Evolutionary conservation across 2,797 vertebrate genomes (phyloP).

Genomic region (Steatocranus sp.): DNA sequence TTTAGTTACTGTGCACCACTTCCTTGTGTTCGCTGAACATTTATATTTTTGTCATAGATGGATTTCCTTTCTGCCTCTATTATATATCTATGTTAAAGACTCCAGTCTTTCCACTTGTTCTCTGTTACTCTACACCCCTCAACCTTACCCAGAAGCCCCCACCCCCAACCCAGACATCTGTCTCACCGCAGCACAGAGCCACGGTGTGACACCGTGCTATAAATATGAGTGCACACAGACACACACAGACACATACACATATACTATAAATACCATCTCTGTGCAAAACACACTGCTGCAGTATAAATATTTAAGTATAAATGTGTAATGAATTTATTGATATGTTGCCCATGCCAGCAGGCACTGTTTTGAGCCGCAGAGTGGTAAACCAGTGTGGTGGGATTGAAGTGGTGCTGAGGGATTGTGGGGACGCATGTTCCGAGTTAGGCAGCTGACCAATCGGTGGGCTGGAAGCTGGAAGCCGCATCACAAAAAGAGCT

Average conservation of each 20-base stretch:
- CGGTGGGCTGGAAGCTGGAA: slow-evolving; percentile 68
- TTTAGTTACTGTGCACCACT: neutral
- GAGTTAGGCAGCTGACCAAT: slow-evolving; percentile 74
- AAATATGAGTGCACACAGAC: slow-evolving; percentile 53
- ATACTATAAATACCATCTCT: slow-evolving; percentile 74
- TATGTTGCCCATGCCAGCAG: slow-evolving; percentile 76
- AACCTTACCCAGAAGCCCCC: slow-evolving; percentile 16
- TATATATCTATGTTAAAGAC: slow-evolving; percentile 33
- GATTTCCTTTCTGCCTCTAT: slow-evolving; percentile 18
- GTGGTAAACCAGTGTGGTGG: slow-evolving; percentile 77
- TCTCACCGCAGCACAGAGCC: slow-evolving; percentile 63
- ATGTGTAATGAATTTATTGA: slow-evolving; percentile 83
- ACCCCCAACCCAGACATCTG: slow-evolving; percentile 60
- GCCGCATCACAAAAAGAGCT: slow-evolving; percentile 74
- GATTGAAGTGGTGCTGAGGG: slow-evolving; percentile 80
- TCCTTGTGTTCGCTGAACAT: neutral
- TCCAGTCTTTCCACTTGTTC: slow-evolving; percentile 54
- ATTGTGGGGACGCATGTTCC: slow-evolving; percentile 80
- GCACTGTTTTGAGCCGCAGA: slow-evolving; percentile 72
- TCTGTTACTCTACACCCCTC: slow-evolving; percentile 32
- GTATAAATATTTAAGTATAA: slow-evolving; percentile 80
- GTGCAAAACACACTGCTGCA: slow-evolving; percentile 70
- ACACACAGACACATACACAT: slow-evolving; percentile 41
- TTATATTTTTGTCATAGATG: neutral
- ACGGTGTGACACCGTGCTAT: slow-evolving; percentile 59